These are phyloP conservation scores for Chiroxiphia lanceolata DNA, from an alignment of 2,797 vertebrate species.

Conservation along the genomic window DNA sequence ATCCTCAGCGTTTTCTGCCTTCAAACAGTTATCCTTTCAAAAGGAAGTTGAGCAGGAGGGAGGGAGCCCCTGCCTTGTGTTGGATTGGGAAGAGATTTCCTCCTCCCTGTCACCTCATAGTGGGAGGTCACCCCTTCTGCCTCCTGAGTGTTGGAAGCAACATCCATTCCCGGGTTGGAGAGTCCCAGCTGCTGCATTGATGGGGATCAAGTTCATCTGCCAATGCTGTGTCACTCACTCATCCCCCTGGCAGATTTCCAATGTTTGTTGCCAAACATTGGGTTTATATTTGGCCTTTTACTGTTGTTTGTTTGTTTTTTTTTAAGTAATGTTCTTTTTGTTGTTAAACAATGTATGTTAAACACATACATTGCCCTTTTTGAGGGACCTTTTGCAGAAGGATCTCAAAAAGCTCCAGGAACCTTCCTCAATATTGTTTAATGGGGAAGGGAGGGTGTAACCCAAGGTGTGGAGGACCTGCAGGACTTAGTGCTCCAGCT, in stretches of 20 bases:
- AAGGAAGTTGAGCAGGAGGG: not conserved
- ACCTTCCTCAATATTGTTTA: not conserved
- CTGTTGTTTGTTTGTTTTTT: not conserved
- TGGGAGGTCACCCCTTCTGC: not conserved
- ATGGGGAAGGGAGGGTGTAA: fast-evolving
- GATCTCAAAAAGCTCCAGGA: not conserved
- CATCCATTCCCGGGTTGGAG: not conserved
- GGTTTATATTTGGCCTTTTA: not conserved
- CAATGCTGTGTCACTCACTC: not conserved
- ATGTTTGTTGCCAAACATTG: not conserved
- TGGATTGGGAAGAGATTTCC: not conserved
- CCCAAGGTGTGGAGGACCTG: not conserved
- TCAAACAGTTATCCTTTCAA: not conserved
- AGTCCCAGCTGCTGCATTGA: not conserved
- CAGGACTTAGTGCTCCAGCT: not conserved
- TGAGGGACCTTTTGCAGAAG: not conserved
- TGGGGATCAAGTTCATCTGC: not conserved
- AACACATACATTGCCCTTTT: not conserved
- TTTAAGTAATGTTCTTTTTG: not conserved
- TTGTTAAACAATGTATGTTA: not conserved
- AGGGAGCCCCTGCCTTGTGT: not conserved
- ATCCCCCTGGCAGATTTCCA: not conserved
- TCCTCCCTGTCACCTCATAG: not conserved
- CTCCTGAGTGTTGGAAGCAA: not conserved
- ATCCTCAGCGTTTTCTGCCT: not conserved